phyloP scores from a whole-genome alignment of 2,797 vertebrate species.

The Bufotes viridis region DNA sequence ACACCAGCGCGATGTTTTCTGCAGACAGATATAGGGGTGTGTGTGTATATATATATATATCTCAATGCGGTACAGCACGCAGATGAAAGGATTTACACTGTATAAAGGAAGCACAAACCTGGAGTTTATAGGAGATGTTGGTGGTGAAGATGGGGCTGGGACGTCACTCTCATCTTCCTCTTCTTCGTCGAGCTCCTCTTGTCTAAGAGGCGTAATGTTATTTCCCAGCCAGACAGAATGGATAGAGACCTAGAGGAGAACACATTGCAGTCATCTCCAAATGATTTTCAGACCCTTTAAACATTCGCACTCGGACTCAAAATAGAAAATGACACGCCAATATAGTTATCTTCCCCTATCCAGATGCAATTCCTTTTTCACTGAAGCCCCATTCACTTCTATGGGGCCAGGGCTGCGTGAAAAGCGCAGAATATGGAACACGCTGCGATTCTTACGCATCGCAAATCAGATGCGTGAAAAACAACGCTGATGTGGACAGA shows the following conservation, averaged over 20 bases:
- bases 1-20: constrained; percentile 98
- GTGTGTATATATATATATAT: neutral
- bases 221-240: constrained; percentile 97
- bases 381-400: too few species aligned
- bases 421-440: too few species aligned
- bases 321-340: too few species aligned
- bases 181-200: constrained; percentile 96
- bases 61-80: neutral
- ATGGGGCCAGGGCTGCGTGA: too few species aligned
- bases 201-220: constrained; percentile 92
- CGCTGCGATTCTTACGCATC: too few species aligned
- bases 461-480: too few species aligned
- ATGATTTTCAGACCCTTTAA: too few species aligned
- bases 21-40: constrained; percentile 15
- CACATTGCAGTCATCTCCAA: neutral
- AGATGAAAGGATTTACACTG: neutral
- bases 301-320: too few species aligned
- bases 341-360: too few species aligned
- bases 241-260: constrained; percentile 87
- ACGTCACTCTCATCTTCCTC: constrained; percentile 92
- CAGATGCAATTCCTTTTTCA: too few species aligned
- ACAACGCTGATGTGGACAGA: too few species aligned
- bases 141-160: constrained; percentile 84
- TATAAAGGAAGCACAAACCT: constrained; percentile 75
- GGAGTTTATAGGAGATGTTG: constrained; percentile 90